Evolutionary conservation across 2,113 vertebrate genomes (phyloP).

Genomic region (Osmerus mordax): DNA sequence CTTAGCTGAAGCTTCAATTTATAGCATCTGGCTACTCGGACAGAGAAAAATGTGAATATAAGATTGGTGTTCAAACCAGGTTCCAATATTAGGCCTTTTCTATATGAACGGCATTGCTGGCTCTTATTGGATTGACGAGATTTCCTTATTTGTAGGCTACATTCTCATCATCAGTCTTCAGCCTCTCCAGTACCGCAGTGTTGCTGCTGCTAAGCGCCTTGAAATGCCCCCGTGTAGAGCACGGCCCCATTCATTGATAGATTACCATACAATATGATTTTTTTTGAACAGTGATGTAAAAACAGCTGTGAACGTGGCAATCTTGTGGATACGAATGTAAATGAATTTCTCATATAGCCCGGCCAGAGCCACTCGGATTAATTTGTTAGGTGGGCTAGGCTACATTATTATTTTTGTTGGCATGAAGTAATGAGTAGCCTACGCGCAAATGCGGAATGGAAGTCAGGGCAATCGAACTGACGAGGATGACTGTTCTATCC

Average conservation of each 20-base stretch:
- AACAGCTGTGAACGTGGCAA: too few relatives aligned
- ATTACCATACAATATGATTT: neutral
- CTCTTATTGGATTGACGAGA: constrained; percentile 37
- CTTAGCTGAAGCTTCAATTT: neutral
- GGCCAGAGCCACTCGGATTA: too few relatives aligned
- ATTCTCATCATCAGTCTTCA: neutral
- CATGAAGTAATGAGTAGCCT: too few relatives aligned
- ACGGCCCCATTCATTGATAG: neutral
- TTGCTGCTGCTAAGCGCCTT: constrained; percentile 50
- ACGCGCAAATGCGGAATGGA: too few relatives aligned
- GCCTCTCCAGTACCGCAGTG: constrained; percentile 51
- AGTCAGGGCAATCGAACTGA: too few relatives aligned
- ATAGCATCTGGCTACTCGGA: neutral
- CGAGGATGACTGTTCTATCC: too few relatives aligned
- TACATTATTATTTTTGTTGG: too few relatives aligned
- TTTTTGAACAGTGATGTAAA: neutral
- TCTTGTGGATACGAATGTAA: too few relatives aligned
- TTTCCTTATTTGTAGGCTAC: neutral
- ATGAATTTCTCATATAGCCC: too few relatives aligned
- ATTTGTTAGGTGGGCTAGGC: too few relatives aligned
- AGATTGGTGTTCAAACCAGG: neutral
- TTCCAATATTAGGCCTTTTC: constrained; percentile 1
- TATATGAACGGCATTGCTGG: constrained; percentile 50
- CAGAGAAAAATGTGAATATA: too few relatives aligned
- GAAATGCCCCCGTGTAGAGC: constrained; percentile 56